Base-by-base conservation (phyloP, 2,113 vertebrate species). In the Uropsilus gracilis region DNA sequence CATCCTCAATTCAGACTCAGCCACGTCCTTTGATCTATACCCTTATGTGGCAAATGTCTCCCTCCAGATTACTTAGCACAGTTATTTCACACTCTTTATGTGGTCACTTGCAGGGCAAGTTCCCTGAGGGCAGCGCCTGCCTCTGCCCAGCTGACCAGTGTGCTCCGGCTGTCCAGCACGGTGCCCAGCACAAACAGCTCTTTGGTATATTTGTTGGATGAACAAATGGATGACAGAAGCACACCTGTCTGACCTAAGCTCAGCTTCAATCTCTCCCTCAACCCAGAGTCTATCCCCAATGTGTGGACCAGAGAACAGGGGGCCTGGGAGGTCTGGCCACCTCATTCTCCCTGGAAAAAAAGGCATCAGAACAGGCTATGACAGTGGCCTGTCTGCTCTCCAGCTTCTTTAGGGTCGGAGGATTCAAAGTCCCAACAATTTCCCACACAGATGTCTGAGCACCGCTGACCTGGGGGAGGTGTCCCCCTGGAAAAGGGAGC, bases 181-280 rank as follows among this genome's bases (percentile, higher is more conserved):
- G 88, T 61, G 22, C 72, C 59, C 39, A 37, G 5, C 18, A 26
- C 34, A 83, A 86, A 16, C 61, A 57, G 64, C 63, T 84, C 8
- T 90, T 89, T 71, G 39, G n/a, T 59, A 90, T 86, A 83, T 92
- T 94, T 77, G 46, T 73, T 73, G 77, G 94, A 55, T 84, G 73
- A 86, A 84, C 68, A 6, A 92, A 37, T 64, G 88, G 92, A 91
- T 75, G 63, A 89, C 34, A 68, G 55, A 92, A 69, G n/a, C 13
- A 73, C 4, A 59, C 48, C 26, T 84, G 59, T 95, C 24, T 83
- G 48, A 20, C 37, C 64, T 90, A 81, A 86, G 80, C 24, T 85
- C 28, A 71, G 28, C 68, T 91, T 94, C 59, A 86, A 26, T 86
- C 32, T 53, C 39, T 80, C 17, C 59, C 32, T 75, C 10, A 83